Percentiles rank a stretch among this genome's conserved stretches.
These are phyloP conservation scores for Protobothrops mucrosquamatus DNA, from an alignment of 2,113 vertebrate species.

Conservation along the genomic window DNA sequence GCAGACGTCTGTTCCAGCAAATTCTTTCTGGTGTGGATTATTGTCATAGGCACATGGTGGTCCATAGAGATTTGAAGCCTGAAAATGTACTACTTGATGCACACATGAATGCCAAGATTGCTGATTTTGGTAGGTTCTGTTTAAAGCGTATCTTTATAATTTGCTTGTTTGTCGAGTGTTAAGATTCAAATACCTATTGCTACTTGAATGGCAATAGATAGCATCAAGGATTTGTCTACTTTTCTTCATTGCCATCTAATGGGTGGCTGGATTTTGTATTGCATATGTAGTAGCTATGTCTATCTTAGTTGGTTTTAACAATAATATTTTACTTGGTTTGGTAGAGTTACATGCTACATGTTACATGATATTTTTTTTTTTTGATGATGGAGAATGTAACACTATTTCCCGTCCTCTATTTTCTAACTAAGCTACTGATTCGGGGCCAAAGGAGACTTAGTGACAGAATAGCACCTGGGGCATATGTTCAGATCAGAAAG, in stretches of 20 bases:
- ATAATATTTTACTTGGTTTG: background rate
- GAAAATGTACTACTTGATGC: conserved; percentile 98
- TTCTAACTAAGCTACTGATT: background rate
- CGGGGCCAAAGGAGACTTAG: background rate
- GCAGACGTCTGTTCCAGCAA: conserved; percentile 94
- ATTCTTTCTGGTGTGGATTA: conserved; percentile 99
- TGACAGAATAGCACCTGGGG: background rate
- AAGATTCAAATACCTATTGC: background rate
- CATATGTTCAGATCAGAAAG: background rate
- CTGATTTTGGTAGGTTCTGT: conserved; percentile 87
- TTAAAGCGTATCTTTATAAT: background rate
- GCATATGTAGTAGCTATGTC: no score
- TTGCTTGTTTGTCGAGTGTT: background rate
- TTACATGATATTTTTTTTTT: background rate
- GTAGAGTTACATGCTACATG: background rate
- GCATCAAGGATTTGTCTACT: background rate
- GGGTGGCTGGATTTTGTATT: background rate
- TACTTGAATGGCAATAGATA: background rate
- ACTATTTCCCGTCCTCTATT: background rate
- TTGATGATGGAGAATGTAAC: background rate
- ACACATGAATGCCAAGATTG: conserved; percentile 99
- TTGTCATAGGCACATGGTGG: conserved; percentile 98
- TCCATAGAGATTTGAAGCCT: conserved; percentile 96
- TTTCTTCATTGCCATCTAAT: background rate
- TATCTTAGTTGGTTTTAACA: background rate